phyloP scores from a whole-genome alignment of 2,888 invertebrate genomes.

The Pegoplata infirma region DNA sequence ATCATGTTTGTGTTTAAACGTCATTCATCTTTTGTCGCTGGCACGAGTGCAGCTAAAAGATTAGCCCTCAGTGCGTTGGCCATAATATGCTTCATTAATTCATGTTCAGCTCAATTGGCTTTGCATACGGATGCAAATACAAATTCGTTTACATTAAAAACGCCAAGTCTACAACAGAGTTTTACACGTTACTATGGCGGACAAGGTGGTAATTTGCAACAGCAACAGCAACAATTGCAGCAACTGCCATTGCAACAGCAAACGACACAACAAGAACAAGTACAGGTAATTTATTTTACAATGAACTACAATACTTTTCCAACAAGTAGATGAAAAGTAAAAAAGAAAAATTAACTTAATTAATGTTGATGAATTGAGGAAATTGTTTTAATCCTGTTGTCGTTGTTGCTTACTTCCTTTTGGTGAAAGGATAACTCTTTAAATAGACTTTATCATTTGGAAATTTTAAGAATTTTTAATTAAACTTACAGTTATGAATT shows the following conservation, averaged over 20 bases:
- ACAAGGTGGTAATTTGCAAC: slow-evolving; percentile 60
- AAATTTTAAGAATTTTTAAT: too few species aligned
- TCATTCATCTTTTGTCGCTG: slow-evolving; percentile 15
- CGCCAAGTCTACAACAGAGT: slow-evolving; percentile 76
- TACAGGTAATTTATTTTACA: slow-evolving; percentile 37
- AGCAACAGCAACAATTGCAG: slow-evolving; percentile 33
- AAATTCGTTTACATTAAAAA: slow-evolving; percentile 76
- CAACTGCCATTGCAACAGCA: slow-evolving; percentile 43
- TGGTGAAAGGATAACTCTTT: too few species aligned
- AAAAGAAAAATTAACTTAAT: too few species aligned
- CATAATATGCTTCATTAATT: slow-evolving; percentile 57
- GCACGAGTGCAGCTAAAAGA: slow-evolving; percentile 17
- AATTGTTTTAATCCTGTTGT: too few species aligned
- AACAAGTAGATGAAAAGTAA: background rate
- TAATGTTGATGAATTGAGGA: too few species aligned
- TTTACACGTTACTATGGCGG: slow-evolving; percentile 76
- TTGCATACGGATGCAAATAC: slow-evolving; percentile 75
- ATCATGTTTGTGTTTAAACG: slow-evolving; percentile 52
- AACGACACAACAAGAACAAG: slow-evolving; percentile 47
- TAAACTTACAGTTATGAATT: too few species aligned
- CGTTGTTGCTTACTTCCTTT: too few species aligned
- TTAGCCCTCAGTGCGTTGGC: slow-evolving; percentile 59
- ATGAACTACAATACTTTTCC: background rate
- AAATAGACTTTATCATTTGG: too few species aligned
- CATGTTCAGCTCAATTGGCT: slow-evolving; percentile 71